phyloP scores from a whole-genome alignment of 2,113 vertebrate genomes.

The Myiopsitta monachus region DNA sequence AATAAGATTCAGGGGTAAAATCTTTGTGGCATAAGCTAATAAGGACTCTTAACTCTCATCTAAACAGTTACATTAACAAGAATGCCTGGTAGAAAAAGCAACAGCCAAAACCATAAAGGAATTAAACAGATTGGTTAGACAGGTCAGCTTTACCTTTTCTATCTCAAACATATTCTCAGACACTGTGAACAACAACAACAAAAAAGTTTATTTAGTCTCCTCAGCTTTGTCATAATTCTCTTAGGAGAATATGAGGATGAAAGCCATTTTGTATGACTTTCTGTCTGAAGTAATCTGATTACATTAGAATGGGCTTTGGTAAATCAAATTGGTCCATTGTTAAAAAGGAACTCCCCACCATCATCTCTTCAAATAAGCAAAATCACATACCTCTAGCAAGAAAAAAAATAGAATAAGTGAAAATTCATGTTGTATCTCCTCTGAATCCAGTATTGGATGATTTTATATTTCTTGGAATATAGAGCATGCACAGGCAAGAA shows the following conservation, averaged over 20 bases:
- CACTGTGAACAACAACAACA: neutral
- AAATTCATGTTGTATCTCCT: neutral
- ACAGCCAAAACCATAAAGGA: neutral
- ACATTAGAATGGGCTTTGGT: neutral
- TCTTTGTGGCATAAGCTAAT: neutral
- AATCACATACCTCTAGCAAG: neutral
- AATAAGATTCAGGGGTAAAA: neutral
- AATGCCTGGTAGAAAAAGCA: neutral
- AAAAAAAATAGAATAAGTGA: neutral
- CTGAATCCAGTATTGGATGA: neutral
- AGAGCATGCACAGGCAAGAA: neutral
- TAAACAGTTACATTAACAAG: neutral
- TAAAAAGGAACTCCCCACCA: neutral
- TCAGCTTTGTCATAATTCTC: neutral
- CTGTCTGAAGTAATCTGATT: neutral
- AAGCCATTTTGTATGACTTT: neutral
- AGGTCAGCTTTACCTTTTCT: neutral
- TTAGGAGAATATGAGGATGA: neutral
- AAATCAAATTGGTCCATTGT: neutral
- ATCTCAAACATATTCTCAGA: neutral
- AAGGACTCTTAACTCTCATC: neutral
- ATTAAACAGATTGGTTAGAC: neutral
- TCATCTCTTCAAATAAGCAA: neutral
- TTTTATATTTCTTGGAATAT: neutral
- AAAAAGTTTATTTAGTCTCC: neutral